Conservation (phyloP, 2,797 vertebrate species). For the Rhinichthys osculus region DNA sequence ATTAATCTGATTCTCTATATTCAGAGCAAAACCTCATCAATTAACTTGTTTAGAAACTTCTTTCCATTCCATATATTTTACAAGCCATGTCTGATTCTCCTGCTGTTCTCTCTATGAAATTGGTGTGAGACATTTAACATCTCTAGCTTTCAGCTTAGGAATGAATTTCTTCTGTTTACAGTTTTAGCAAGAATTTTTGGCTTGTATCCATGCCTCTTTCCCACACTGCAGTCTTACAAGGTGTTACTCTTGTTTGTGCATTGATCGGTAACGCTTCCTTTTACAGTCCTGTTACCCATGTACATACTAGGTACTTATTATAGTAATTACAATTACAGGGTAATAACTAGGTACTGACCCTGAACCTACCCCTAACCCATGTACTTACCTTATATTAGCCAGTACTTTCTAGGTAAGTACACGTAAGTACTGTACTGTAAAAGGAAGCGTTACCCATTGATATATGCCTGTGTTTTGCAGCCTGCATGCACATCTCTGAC, state of each 20-base stretch:
- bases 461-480: neutral
- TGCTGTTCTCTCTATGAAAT: neutral
- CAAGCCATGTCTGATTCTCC: neutral
- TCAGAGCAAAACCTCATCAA: neutral
- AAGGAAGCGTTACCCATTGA: neutral
- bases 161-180: neutral
- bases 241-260: constrained; percentile 29
- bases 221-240: neutral
- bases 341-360: too few species aligned
- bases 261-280: neutral
- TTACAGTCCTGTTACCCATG: too few species aligned
- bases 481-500: constrained; percentile 58
- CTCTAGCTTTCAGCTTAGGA: constrained; percentile 1
- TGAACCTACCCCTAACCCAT: too few species aligned
- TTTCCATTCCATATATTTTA: neutral
- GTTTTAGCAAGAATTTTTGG: neutral
- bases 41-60: neutral
- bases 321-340: too few species aligned
- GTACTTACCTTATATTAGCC: too few species aligned
- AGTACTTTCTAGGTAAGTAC: too few species aligned
- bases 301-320: too few species aligned
- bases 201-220: neutral
- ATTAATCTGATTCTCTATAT: neutral
- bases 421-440: too few species aligned
- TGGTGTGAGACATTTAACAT: neutral